Percentiles rank a stretch among this genome's conserved stretches.
Conservation (phyloP, 92 coral and sea anemone genomes). For the Chrysogorgia sp. region DNA sequence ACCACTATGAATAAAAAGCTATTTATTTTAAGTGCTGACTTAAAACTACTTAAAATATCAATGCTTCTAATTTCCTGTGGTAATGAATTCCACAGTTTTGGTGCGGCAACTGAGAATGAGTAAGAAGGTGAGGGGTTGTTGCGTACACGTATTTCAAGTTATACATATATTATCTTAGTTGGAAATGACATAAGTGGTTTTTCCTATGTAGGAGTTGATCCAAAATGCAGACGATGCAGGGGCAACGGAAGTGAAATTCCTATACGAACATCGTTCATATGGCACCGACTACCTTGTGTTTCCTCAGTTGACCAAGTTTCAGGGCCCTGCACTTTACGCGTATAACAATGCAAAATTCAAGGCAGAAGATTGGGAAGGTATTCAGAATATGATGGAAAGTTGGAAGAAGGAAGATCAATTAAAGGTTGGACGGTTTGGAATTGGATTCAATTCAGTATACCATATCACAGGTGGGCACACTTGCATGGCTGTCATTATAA, state of each 20-base stretch:
- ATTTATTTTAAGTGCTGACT: too few relatives aligned
- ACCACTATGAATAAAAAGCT: too few relatives aligned
- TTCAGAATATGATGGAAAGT: constrained; percentile 72
- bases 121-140: too few relatives aligned
- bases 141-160: too few relatives aligned
- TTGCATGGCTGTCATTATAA: background rate
- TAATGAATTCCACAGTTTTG: too few relatives aligned
- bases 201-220: constrained; percentile 67
- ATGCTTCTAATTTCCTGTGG: too few relatives aligned
- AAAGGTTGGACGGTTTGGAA: constrained; percentile 91
- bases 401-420: constrained; percentile 79
- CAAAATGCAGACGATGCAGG: constrained; percentile 92
- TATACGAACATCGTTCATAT: constrained; percentile 61
- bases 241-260: constrained; percentile 67
- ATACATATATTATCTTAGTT: too few relatives aligned
- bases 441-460: constrained; percentile 82
- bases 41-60: too few relatives aligned
- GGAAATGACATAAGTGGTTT: too few relatives aligned
- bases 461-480: constrained; percentile 71
- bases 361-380: constrained; percentile 77
- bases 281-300: constrained; percentile 54
- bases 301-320: constrained; percentile 70
- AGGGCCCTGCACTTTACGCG: constrained; percentile 81
- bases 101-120: too few relatives aligned
- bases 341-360: constrained; percentile 72